Evolutionary conservation across 1,140 invertebrate genomes (phyloP).

Genomic region (Nebria ingens): DNA sequence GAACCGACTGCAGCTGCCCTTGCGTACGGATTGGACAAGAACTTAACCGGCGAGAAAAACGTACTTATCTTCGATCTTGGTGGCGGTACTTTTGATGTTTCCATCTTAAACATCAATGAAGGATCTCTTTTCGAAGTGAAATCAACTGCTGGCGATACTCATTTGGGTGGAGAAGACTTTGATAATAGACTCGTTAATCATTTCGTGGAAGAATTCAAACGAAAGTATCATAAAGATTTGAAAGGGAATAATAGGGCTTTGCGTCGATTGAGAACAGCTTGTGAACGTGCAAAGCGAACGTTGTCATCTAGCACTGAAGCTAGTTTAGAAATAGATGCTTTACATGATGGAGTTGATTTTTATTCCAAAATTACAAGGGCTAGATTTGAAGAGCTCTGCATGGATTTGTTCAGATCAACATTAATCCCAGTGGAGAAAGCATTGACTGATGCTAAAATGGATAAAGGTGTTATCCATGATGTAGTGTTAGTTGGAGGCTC

Average conservation of each 20-base stretch:
- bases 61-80: slow-evolving; percentile 66
- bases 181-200: slow-evolving; percentile 73
- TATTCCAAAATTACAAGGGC: slow-evolving; percentile 78
- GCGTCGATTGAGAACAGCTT: slow-evolving; percentile 62
- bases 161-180: slow-evolving; percentile 72
- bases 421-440: slow-evolving; percentile 57
- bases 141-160: slow-evolving; percentile 67
- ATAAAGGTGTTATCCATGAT: slow-evolving; percentile 55
- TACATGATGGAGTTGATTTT: slow-evolving; percentile 74
- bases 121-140: slow-evolving; percentile 71
- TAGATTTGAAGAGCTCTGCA: slow-evolving; percentile 76
- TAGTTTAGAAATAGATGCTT: slow-evolving; percentile 61
- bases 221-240: slow-evolving; percentile 74
- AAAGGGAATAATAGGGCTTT: slow-evolving; percentile 63
- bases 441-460: slow-evolving; percentile 56
- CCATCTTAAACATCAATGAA: slow-evolving; percentile 75
- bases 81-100: slow-evolving; percentile 76
- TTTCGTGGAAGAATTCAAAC: slow-evolving; percentile 65
- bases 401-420: slow-evolving; percentile 72
- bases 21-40: slow-evolving; percentile 77
- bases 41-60: slow-evolving; percentile 67
- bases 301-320: slow-evolving; percentile 57
- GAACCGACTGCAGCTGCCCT: slow-evolving; percentile 75
- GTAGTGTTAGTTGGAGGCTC: slow-evolving; percentile 51
- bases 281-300: slow-evolving; percentile 59